Percentiles rank a stretch among this genome's conserved stretches.
These are phyloP conservation scores for Drosophila kanekoi DNA, from an alignment of 2,888 invertebrate genomes.

Conservation along the genomic window DNA sequence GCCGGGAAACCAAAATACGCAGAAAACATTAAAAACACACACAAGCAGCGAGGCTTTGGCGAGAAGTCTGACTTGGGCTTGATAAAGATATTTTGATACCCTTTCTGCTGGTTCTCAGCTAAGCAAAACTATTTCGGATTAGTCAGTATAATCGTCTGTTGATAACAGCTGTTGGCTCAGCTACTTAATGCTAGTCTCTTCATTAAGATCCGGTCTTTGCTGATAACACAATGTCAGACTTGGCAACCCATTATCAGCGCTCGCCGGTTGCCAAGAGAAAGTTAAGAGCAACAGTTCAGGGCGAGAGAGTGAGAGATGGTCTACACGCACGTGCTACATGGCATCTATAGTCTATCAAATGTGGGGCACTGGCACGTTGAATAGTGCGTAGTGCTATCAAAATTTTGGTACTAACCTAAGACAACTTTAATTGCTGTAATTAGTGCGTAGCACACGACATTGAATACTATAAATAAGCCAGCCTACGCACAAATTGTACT, in stretches of 20 bases:
- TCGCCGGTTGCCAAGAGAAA: constrained; percentile 42
- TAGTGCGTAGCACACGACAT: constrained; percentile 41
- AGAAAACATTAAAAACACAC: constrained; percentile 65
- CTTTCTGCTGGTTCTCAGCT: no score
- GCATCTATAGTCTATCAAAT: constrained; percentile 14
- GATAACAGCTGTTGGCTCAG: constrained; percentile 49
- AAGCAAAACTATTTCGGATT: constrained; percentile 30
- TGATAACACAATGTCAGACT: constrained; percentile 50
- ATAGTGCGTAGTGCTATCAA: constrained; percentile 61
- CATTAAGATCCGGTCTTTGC: constrained; percentile 55
- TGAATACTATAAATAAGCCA: constrained; percentile 23
- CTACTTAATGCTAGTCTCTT: constrained; percentile 37
- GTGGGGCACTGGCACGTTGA: constrained; percentile 63
- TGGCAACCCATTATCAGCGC: constrained; percentile 62
- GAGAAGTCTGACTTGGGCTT: neutral
- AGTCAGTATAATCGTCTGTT: constrained; percentile 52
- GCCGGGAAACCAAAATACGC: constrained; percentile 54
- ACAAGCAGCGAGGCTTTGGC: constrained; percentile 1
- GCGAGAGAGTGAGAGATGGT: neutral
- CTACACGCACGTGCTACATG: constrained; percentile 33
- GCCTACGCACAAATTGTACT: neutral
- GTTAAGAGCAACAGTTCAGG: neutral
- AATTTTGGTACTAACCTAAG: constrained; percentile 60
- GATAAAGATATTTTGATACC: constrained; percentile 14
- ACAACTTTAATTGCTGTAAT: constrained; percentile 46